Conservation (phyloP, 2,888 invertebrate species). For the Seladonia tumulorum region DNA sequence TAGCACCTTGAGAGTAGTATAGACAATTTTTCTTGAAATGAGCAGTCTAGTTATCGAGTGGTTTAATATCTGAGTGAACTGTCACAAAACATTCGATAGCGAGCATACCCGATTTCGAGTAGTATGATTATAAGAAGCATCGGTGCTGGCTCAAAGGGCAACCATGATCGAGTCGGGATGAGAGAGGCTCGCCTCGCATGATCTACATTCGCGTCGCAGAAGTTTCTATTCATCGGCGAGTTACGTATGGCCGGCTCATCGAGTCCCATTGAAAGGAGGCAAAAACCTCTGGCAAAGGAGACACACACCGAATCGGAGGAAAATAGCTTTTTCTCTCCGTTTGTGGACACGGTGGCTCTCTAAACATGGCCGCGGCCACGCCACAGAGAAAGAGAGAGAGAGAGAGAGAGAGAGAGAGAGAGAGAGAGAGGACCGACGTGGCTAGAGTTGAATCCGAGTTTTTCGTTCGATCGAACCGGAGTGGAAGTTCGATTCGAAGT, state of each 20-base stretch:
- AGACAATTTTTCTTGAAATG: too few relatives aligned
- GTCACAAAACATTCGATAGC: neutral
- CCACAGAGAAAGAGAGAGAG: neutral
- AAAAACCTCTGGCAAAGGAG: slow-evolving; percentile 18
- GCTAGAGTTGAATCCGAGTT: slow-evolving; percentile 5
- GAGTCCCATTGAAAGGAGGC: slow-evolving; percentile 39
- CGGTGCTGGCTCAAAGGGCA: neutral
- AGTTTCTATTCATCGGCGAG: slow-evolving; percentile 46
- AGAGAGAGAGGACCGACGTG: neutral
- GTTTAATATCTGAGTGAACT: neutral
- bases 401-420: neutral
- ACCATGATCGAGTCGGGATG: neutral
- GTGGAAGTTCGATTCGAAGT: neutral
- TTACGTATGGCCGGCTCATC: slow-evolving; percentile 43
- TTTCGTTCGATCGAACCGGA: neutral
- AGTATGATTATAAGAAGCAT: neutral
- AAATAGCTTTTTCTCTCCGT: slow-evolving; percentile 27
- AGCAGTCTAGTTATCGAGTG: too few relatives aligned
- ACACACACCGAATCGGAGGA: slow-evolving; percentile 27
- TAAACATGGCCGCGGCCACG: neutral
- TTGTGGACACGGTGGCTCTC: slow-evolving; percentile 2
- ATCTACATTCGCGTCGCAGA: slow-evolving; percentile 17
- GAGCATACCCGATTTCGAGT: neutral
- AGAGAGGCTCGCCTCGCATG: slow-evolving; percentile 8
- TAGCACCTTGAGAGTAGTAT: too few relatives aligned